phyloP scores from a whole-genome alignment of 2,797 vertebrate species.

The Poeciliopsis presidionis region DNA sequence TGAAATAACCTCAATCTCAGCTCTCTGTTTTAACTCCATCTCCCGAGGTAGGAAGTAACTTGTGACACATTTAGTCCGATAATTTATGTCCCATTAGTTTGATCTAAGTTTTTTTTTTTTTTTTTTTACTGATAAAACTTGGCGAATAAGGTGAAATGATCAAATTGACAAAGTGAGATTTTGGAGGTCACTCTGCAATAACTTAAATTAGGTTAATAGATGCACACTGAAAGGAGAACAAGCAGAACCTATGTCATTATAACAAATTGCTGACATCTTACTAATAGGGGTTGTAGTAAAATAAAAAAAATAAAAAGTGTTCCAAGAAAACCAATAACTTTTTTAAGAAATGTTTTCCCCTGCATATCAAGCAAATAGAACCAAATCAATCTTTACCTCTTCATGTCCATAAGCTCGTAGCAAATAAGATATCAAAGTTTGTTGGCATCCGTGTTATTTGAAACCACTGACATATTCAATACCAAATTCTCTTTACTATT shows the following conservation, averaged over 20 bases:
- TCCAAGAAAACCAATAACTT: neutral
- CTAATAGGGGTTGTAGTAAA: neutral
- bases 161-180: conserved; percentile 3
- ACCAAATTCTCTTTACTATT: conserved; percentile 8
- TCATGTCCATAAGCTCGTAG: neutral
- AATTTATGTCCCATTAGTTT: conserved; percentile 12
- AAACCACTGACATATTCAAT: neutral
- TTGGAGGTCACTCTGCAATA: conserved; percentile 8
- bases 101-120: conserved; percentile 1
- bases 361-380: neutral
- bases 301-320: neutral
- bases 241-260: neutral
- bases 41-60: conserved; percentile 21
- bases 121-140: conserved; percentile 5
- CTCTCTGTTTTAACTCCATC: conserved; percentile 25
- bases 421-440: neutral
- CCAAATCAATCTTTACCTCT: neutral
- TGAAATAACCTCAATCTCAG: conserved; percentile 38
- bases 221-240: neutral
- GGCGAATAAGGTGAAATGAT: conserved; percentile 12
- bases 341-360: neutral
- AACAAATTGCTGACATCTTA: neutral
- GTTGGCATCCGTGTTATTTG: neutral
- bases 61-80: conserved; percentile 12
- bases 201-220: conserved; percentile 16